Evolutionary conservation across 2,888 invertebrate genomes (phyloP).

Genomic region (Sarcophaga caerulescens): DNA sequence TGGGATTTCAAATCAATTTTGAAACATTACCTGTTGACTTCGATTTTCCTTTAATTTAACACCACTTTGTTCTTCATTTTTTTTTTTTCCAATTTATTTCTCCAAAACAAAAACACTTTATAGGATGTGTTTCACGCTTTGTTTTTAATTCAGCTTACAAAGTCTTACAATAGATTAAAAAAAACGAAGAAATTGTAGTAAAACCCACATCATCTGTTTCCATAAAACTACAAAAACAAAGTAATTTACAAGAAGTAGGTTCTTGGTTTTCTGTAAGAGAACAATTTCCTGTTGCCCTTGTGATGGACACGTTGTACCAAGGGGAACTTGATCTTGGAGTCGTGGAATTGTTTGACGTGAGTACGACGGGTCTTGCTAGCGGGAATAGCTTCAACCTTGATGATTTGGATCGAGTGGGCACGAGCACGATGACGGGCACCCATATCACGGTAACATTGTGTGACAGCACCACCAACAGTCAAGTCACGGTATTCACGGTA

Average conservation of each 20-base stretch:
- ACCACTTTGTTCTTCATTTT: constrained; percentile 12
- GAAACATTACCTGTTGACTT: not conserved
- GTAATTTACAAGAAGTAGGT: constrained; percentile 80
- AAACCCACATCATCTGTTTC: constrained; percentile 52
- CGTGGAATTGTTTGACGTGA: constrained; percentile 99
- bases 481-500: constrained; percentile 99
- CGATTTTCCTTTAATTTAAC: not conserved
- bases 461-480: constrained; percentile 97
- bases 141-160: constrained; percentile 36
- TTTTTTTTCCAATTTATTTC: constrained; percentile 54
- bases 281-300: constrained; percentile 90
- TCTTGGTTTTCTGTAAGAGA: constrained; percentile 84
- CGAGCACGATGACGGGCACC: constrained; percentile 98
- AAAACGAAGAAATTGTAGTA: constrained; percentile 60
- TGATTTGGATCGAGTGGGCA: constrained; percentile 98
- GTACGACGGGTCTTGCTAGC: constrained; percentile 95
- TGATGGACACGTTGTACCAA: constrained; percentile 94
- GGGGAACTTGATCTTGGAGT: constrained; percentile 97
- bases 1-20: not conserved
- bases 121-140: constrained; percentile 43
- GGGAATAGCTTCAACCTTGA: constrained; percentile 96
- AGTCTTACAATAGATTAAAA: constrained; percentile 53
- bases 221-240: constrained; percentile 6
- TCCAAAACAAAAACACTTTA: constrained; percentile 47
- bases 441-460: constrained; percentile 99